A percentile compares a stretch with the other conserved stretches of the same genome.
Conservation (phyloP, 2,113 vertebrate species). For the Melozone crissalis region DNA sequence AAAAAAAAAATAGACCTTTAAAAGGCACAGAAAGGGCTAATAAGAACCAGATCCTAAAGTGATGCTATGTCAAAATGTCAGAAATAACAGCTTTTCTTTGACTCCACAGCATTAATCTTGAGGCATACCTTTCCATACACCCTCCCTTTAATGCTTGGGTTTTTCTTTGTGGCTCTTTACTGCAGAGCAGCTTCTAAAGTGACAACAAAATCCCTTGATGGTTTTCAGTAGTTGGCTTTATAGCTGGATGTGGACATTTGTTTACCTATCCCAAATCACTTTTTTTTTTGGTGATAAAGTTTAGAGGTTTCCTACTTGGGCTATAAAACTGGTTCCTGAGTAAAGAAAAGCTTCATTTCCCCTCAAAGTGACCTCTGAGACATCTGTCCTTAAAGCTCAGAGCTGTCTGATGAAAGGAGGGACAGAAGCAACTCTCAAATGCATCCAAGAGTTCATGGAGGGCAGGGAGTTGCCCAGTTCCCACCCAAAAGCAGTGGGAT, state of each 20-base stretch:
- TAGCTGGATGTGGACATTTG: conserved; percentile 6
- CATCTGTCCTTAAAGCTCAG: conserved; percentile 10
- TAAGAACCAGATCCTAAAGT: conserved; percentile 74
- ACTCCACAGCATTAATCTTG: conserved; percentile 60
- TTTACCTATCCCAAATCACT: conserved; percentile 32
- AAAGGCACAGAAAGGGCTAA: conserved; percentile 70
- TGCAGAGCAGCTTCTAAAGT: conserved; percentile 29
- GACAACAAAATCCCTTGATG: conserved; percentile 33
- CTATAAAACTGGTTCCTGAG: conserved; percentile 29
- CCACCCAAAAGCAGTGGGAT: not conserved
- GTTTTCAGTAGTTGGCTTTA: conserved; percentile 46
- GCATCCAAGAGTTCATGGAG: not conserved
- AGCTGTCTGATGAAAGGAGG: not conserved
- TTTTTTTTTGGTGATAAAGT: conserved; percentile 1
- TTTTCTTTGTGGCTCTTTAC: conserved; percentile 2
- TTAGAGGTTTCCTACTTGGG: conserved; percentile 24
- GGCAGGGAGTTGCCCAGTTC: not conserved
- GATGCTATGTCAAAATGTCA: conserved; percentile 75
- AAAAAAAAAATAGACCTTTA: conserved; percentile 50
- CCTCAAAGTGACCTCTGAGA: not conserved
- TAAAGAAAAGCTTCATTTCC: conserved; percentile 47
- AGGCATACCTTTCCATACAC: conserved; percentile 13
- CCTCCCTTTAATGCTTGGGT: conserved; percentile 1
- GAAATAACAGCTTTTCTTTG: conserved; percentile 70
- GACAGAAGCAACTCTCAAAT: not conserved